These are phyloP conservation scores for Biston stratarius DNA, from an alignment of 2,888 invertebrate genomes.

Conservation along the genomic window DNA sequence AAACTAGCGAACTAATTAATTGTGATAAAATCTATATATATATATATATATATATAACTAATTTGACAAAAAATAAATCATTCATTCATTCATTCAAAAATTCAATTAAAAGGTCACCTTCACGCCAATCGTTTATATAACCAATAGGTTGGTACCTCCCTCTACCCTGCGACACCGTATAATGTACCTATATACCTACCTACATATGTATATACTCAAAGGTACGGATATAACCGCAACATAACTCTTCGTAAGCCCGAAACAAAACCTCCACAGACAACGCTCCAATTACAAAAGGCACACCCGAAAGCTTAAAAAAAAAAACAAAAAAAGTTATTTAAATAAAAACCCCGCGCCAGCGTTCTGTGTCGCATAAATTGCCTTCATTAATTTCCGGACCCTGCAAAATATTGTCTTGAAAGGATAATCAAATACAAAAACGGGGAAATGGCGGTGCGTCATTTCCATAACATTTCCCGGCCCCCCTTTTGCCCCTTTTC, in stretches of 20 bases:
- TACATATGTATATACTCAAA: no score
- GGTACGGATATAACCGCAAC: slow-evolving; percentile 66
- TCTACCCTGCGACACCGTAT: slow-evolving; percentile 7
- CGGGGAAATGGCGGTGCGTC: slow-evolving; percentile 85
- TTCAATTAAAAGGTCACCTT: slow-evolving; percentile 12
- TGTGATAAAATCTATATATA: no score
- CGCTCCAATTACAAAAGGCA: slow-evolving; percentile 82
- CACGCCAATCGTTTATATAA: slow-evolving; percentile 20
- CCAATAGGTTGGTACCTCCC: slow-evolving; percentile 24
- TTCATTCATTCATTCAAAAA: background rate
- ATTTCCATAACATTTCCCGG: slow-evolving; percentile 83
- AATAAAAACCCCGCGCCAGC: slow-evolving; percentile 77
- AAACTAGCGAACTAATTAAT: no score
- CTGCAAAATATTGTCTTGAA: slow-evolving; percentile 86
- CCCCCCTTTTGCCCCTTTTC: slow-evolving; percentile 65
- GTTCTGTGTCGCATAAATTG: slow-evolving; percentile 85
- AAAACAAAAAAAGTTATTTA: slow-evolving; percentile 81
- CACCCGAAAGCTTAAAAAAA: slow-evolving; percentile 67
- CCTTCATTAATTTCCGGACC: slow-evolving; percentile 85
- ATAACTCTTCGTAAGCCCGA: slow-evolving; percentile 75
- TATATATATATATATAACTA: no score
- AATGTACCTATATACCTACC: no score
- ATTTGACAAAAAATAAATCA: no score
- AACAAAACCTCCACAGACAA: slow-evolving; percentile 65
- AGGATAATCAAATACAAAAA: slow-evolving; percentile 87